Evolutionary conservation across 2,113 vertebrate species (phyloP), one percentile per base, ranked within the genome.

Genomic region (Larimichthys crocea): DNA sequence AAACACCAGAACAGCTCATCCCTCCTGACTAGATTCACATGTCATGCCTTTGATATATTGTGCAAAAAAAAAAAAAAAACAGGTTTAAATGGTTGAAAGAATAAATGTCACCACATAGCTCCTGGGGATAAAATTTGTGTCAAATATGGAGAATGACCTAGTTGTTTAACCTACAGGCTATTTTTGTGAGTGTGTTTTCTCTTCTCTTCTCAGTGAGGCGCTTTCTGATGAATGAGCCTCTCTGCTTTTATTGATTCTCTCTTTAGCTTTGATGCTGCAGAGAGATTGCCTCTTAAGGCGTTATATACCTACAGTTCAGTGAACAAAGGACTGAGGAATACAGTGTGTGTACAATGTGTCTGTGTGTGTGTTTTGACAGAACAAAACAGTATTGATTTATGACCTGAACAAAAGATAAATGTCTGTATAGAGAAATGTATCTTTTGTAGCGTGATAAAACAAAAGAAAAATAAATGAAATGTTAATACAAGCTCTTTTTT

Each of bases 341-440:
- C 17, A 44, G 10, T 31, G 75, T 76, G 48, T 40, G 48, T 77
- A 74, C 17, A 44, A 8, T 31, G 74, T 76, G 48, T 40, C n/a
- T 44, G 48, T 84, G 67, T 85, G 73, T 53, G 65, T 79, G 76
- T 84, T 76, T 81, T 85, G 79, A 89, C 61, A 83, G 79, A 85
- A 57, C 44, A 76, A 84, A 71, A 71, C 46, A 48, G 55, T 84
- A 92, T 89, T 91, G 87, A 94, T 93, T 91, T 86, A 85, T 81
- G 49, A 85, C 69, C 50, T 64, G 67, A 87, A 88, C 80, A 90
- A 87, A 82, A 83, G 80, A 70, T 16, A 17, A 71, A 63, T 67
- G 55, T 55, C 50, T 70, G 66, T 46, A 16, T 66, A 62, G 55
- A 50, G 71, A n/a, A 59, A 16, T 15, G 12, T 53, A 52, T 83